Conservation (phyloP, 2,888 invertebrate species). For the Enoplolaimus lenunculus region DNA sequence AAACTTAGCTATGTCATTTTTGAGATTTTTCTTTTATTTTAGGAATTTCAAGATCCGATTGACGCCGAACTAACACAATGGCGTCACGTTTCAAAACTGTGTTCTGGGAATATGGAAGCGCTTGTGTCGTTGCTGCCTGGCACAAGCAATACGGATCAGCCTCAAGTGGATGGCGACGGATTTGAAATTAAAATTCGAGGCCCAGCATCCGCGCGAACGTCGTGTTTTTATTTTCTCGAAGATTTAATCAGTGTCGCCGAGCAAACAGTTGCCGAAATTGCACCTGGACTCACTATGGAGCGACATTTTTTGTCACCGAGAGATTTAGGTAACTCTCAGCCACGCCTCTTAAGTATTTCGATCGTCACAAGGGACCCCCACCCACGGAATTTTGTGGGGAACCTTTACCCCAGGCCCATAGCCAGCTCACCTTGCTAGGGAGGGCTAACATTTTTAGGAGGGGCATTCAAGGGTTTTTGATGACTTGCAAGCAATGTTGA, state of each 20-base stretch:
- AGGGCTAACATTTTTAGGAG: no score
- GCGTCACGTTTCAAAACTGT: conserved; percentile 51
- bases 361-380: no score
- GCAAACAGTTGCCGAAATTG: conserved; percentile 52
- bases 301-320: conserved; percentile 53
- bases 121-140: conserved; percentile 50
- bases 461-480: no score
- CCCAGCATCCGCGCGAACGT: conserved; percentile 35
- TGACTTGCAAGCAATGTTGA: no score
- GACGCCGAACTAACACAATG: conserved; percentile 57
- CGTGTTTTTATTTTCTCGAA: conserved; percentile 54
- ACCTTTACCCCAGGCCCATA: no score
- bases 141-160: conserved; percentile 45
- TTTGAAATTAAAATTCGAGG: conserved; percentile 44
- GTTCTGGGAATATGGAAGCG: conserved; percentile 53
- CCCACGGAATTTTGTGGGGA: no score
- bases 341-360: no score
- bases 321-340: conserved; percentile 46
- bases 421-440: no score
- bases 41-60: conserved; percentile 42
- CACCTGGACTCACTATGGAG: conserved; percentile 55
- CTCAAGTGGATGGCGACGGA: no score
- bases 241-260: conserved; percentile 54
- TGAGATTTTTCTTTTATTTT: no score
- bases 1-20: no score